Evolutionary conservation across 2,888 invertebrate genomes (phyloP), one percentile per base, ranked within the genome.

Genomic region (Cyclophora albipunctata): DNA sequence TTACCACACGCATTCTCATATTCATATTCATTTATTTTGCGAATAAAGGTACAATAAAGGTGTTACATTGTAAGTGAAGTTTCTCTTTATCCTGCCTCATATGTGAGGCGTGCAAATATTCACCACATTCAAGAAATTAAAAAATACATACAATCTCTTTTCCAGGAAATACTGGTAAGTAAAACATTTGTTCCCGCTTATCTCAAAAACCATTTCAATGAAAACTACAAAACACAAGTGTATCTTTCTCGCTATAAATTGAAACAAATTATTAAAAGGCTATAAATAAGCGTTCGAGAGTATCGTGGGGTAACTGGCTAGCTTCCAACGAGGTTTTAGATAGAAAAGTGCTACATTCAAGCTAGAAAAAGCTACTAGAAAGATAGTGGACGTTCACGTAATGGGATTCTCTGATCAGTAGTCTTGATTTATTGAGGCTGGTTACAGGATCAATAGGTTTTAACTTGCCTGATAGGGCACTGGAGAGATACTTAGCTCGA

Each of bases 221-320:
- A 44, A 35, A 45, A 42, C 33, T 51, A 47, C 45, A 47, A 53
- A 44, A 52, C 48, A 50, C 48, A 47, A 47, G 40, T 47, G 50
- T 51, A 51, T 53, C 48, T 52, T 49, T 53, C 45, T 54, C 46
- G 20, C 34, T 40, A 77, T 78, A 78, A 77, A 83, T 81, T 78
- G 80, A 80, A 83, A 78, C 73, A 81, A 81, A 82, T 81, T 81
- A 85, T 84, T 81, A 84, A 83, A 78, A 71, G 67, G 75, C 71
- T 60, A 84, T 85, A 84, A 85, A 84, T 82, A 84, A 78, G 67
- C 71, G 63, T 73, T 74, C 69, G 69, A 66, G 62, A 73, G 70
- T 70, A 71, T 75, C 68, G 63, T 53, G 63, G 67, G 64, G 67
- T 71, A 73, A 71, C 76, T 85, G 86, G 86, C 84, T 57, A 60